Base-by-base conservation (phyloP, 2,888 invertebrate species). In the Julus scandinavius region DNA sequence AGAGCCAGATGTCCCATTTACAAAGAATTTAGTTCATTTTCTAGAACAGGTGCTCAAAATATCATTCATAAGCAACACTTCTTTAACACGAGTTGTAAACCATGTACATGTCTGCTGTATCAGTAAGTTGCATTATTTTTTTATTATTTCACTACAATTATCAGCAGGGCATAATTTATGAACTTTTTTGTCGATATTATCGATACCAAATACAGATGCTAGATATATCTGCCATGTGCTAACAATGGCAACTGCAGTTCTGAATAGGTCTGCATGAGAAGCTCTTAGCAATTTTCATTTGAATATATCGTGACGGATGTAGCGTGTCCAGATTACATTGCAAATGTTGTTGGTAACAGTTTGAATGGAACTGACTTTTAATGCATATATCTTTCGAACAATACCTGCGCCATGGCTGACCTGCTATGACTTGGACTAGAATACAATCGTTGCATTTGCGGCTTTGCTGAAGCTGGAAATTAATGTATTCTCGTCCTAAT, bases 331-430 rank as follows among this genome's bases (percentile, higher is more conserved):
- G n/a, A 63, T 5, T 63, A n/a, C n/a, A 3, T n/a, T 63, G 17
- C 63, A 63, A 63, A 63, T 63, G 63, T 5, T 63, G 63, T n/a
- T 63, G 17, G 2, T n/a, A 63, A n/a, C n/a, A 17, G 20, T 63
- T 63, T 63, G n/a, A 63, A 63, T 63, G 63, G 63, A 63, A n/a
- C 63, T 63, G 63, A 63, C 20, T 63, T 63, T 63, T 17, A 63
- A 63, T 63, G 63, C 63, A 63, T n/a, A n/a, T n/a, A n/a, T 63
- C n/a, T 63, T 63, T n/a, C 63, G n/a, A 63, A 63, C 63, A 63
- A 63, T 63, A 63, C 17, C 63, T 20, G 20, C 20, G 17, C 63
- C 63, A 63, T 63, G 63, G 63, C 63, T 63, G 63, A 63, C 63
- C 63, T 63, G n/a, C 17, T 13, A 63, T 15, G 2, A 15, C 63